Conservation (phyloP, 2,113 vertebrate genomes). For the Amphilophus citrinellus region DNA sequence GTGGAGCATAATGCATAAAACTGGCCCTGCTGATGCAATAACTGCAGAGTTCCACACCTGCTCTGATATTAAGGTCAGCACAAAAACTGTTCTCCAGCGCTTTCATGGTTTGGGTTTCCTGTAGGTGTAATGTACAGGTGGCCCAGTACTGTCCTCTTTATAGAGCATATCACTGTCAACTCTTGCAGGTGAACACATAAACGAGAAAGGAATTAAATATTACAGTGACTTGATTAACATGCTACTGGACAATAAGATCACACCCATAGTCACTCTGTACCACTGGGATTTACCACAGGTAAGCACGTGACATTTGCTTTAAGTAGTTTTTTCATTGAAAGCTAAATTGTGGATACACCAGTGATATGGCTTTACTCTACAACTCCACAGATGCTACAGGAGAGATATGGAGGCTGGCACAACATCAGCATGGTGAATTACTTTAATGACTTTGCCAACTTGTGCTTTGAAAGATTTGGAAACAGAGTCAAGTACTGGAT, state of each 20-base stretch:
- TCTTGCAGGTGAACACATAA: constrained; percentile 84
- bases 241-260: constrained; percentile 89
- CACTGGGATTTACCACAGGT: constrained; percentile 96
- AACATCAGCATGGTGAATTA: constrained; percentile 86
- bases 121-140: background rate
- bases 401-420: constrained; percentile 90
- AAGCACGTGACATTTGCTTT: constrained; percentile 10
- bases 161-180: background rate
- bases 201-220: constrained; percentile 87
- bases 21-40: too few species aligned
- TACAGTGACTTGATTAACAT: constrained; percentile 87
- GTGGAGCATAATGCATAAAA: too few species aligned
- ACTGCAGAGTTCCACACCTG: too few species aligned
- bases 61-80: background rate
- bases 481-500: constrained; percentile 92
- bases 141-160: background rate
- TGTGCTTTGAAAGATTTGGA: constrained; percentile 92
- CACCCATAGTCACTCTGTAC: constrained; percentile 88
- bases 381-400: constrained; percentile 84
- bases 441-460: constrained; percentile 89
- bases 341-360: background rate
- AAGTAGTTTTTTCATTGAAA: too few species aligned
- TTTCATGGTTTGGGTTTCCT: background rate
- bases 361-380: fast-evolving
- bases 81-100: background rate